Percentiles rank a stretch among this genome's conserved stretches.
Evolutionary conservation across 1,140 invertebrate genomes (phyloP).

Genomic region (Ceratosolen solmsi): DNA sequence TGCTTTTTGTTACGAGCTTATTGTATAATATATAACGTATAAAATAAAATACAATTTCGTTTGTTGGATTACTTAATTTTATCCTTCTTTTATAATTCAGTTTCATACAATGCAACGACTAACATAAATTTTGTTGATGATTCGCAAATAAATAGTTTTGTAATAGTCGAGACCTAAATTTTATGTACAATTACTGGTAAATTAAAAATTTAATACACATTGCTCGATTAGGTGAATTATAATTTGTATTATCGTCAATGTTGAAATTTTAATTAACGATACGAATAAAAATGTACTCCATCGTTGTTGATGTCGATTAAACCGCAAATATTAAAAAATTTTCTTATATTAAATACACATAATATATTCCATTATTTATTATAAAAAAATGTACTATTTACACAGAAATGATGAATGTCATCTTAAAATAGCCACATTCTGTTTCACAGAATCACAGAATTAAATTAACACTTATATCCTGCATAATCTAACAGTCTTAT

Average conservation of each 20-base stretch:
- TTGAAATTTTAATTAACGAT: slow-evolving; percentile 37
- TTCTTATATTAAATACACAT: slow-evolving; percentile 35
- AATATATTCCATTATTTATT: slow-evolving; percentile 40
- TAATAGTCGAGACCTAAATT: slow-evolving; percentile 3
- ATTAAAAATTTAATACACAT: slow-evolving; percentile 42
- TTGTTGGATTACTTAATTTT: slow-evolving; percentile 18
- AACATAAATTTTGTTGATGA: slow-evolving; percentile 13
- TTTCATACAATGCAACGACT: not conserved
- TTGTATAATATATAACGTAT: slow-evolving; percentile 43
- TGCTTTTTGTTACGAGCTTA: slow-evolving; percentile 32
- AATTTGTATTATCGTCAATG: slow-evolving; percentile 29
- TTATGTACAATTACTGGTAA: slow-evolving; percentile 43
- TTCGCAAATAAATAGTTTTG: slow-evolving; percentile 20
- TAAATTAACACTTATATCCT: slow-evolving; percentile 45
- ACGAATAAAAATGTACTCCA: slow-evolving; percentile 31
- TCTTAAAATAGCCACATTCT: slow-evolving; percentile 43
- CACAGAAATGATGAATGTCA: slow-evolving; percentile 49
- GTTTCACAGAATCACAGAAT: slow-evolving; percentile 43
- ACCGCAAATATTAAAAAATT: slow-evolving; percentile 30
- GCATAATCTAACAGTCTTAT: slow-evolving; percentile 48
- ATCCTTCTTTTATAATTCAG: slow-evolving; percentile 18
- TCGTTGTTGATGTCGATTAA: slow-evolving; percentile 13
- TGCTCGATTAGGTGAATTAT: slow-evolving; percentile 8
- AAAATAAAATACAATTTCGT: slow-evolving; percentile 39
- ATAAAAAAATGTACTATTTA: slow-evolving; percentile 50